These are phyloP conservation scores for Henricia sp. DNA, from an alignment of 53 echinoderm and acorn worm genomes.

Conservation along the genomic window DNA sequence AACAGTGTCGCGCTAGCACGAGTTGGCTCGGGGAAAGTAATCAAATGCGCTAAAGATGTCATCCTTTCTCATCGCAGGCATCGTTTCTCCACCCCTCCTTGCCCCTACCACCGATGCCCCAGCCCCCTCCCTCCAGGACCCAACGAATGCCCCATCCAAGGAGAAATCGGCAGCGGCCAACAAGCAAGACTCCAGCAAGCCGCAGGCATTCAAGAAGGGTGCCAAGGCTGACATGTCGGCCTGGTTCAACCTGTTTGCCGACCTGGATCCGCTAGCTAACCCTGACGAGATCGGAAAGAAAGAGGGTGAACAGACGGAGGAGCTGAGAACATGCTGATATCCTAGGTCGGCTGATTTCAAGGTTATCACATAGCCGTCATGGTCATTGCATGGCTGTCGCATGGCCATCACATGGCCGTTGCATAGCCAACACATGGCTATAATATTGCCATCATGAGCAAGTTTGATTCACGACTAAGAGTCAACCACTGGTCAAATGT, in stretches of 20 bases:
- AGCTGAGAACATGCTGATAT: slow-evolving; percentile 71
- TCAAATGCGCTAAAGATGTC: too few species aligned
- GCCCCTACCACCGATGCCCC: slow-evolving; percentile 46
- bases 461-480: neutral
- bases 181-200: slow-evolving; percentile 89
- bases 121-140: slow-evolving; percentile 60
- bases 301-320: slow-evolving; percentile 72
- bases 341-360: too few species aligned
- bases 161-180: slow-evolving; percentile 39
- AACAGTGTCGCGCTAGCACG: too few species aligned
- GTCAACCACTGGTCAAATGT: neutral
- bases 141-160: slow-evolving; percentile 4
- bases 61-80: slow-evolving; percentile 14
- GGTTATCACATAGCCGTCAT: neutral
- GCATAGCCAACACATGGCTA: neutral
- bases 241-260: slow-evolving; percentile 98
- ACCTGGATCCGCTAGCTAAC: slow-evolving; percentile 94
- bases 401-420: neutral
- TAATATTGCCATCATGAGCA: neutral
- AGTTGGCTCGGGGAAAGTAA: too few species aligned
- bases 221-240: slow-evolving; percentile 96
- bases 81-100: slow-evolving; percentile 26
- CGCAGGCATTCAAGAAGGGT: slow-evolving; percentile 92
- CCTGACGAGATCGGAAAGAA: slow-evolving; percentile 91
- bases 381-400: neutral